phyloP scores from a whole-genome alignment of 2,113 vertebrate species.

The Clarias gariepinus region DNA sequence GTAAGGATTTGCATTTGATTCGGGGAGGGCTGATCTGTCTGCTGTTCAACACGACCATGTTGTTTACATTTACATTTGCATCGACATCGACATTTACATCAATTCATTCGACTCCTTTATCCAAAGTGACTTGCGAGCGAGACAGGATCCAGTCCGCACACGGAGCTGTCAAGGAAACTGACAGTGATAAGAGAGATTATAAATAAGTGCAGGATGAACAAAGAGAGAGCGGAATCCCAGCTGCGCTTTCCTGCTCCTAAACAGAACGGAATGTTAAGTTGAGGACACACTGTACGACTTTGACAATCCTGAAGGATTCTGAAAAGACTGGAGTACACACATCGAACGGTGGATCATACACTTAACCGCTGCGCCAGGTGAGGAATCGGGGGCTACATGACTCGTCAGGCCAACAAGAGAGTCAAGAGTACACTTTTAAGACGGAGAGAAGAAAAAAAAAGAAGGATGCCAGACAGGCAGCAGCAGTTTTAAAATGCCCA shows the following conservation, averaged over 20 bases:
- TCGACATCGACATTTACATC: neutral
- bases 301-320: too few species aligned
- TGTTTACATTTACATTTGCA: constrained; percentile 2
- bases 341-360: too few species aligned
- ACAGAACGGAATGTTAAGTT: neutral
- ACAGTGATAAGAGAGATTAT: neutral
- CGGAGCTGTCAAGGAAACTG: neutral
- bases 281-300: too few species aligned
- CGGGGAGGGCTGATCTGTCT: neutral
- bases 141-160: neutral
- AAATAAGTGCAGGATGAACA: neutral
- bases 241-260: neutral
- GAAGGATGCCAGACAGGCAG: too few species aligned
- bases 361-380: too few species aligned
- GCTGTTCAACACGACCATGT: neutral
- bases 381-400: too few species aligned
- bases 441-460: too few species aligned
- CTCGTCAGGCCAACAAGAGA: too few species aligned
- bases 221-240: too few species aligned
- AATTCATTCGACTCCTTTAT: neutral
- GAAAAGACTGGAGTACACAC: too few species aligned
- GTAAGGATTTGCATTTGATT: constrained; percentile 19
- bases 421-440: too few species aligned
- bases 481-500: too few species aligned
- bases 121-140: neutral